Conservation (phyloP, 2,797 vertebrate species). For the Odontamblyopus rebecca region DNA sequence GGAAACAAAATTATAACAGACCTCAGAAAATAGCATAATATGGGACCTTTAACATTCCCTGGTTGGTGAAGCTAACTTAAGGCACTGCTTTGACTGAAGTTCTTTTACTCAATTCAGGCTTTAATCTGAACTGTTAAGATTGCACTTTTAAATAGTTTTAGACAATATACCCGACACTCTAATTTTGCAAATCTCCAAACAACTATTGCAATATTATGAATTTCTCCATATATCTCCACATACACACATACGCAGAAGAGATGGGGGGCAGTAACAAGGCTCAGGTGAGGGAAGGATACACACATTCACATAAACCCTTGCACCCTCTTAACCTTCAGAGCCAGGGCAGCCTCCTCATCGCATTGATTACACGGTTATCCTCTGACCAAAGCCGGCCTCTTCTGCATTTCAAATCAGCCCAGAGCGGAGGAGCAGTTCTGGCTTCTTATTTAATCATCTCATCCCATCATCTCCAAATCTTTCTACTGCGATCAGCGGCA, state of each 20-base stretch:
- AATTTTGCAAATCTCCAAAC: too few species aligned
- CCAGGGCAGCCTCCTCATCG: conserved; percentile 67
- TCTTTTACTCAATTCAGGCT: too few species aligned
- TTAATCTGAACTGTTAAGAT: too few species aligned
- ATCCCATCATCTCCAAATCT: conserved; percentile 51
- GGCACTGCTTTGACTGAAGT: too few species aligned
- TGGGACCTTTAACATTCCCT: too few species aligned
- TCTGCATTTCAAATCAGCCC: conserved; percentile 71
- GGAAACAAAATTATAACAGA: too few species aligned
- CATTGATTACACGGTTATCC: conserved; percentile 79
- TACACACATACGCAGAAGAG: conserved; percentile 65
- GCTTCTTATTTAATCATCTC: conserved; percentile 67
- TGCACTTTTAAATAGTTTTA: too few species aligned
- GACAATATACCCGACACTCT: too few species aligned
- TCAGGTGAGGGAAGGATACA: conserved; percentile 53
- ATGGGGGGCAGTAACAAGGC: conserved; percentile 34
- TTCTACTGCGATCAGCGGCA: conserved; percentile 42
- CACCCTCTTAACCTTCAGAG: conserved; percentile 77
- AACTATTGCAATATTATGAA: too few species aligned
- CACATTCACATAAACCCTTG: conserved; percentile 41
- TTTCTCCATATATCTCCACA: too few species aligned
- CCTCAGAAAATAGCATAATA: too few species aligned
- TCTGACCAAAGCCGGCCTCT: conserved; percentile 68
- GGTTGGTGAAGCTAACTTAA: too few species aligned
- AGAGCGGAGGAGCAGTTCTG: conserved; percentile 46